Conservation (phyloP, 2,797 vertebrate genomes). For the Spheniscus humboldti region DNA sequence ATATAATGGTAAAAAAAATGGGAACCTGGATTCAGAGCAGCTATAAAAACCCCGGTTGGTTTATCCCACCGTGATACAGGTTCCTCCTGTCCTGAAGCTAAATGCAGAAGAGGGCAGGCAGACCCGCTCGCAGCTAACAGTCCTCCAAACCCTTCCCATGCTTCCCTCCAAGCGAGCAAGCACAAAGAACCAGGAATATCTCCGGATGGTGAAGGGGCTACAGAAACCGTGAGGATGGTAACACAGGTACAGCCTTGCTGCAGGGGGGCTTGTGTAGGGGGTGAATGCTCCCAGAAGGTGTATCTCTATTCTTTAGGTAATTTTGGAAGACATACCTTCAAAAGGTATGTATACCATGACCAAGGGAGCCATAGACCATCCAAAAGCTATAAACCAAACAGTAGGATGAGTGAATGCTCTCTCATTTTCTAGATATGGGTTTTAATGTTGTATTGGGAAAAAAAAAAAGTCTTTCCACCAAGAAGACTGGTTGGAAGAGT, state of each 20-base stretch:
- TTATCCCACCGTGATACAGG: background rate
- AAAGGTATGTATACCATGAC: no score
- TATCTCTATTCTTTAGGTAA: background rate
- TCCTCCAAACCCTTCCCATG: background rate
- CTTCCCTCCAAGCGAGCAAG: background rate
- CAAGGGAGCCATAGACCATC: no score
- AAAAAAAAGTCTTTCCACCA: background rate
- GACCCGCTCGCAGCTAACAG: background rate
- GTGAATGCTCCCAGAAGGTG: background rate
- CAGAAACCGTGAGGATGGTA: background rate
- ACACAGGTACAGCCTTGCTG: background rate
- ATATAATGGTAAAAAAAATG: background rate
- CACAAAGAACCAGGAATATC: background rate
- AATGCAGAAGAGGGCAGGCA: background rate
- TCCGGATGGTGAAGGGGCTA: background rate
- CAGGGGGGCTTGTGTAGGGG: background rate
- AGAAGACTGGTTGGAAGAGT: background rate
- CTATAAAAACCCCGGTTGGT: fast-evolving
- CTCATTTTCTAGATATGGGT: background rate
- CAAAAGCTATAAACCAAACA: background rate
- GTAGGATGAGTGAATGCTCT: background rate
- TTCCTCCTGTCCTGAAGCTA: background rate
- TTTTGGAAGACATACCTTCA: background rate
- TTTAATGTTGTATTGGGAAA: background rate
- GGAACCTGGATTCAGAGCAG: background rate